Evolutionary conservation across 2,113 vertebrate genomes (phyloP).

Genomic region (Struthio camelus): DNA sequence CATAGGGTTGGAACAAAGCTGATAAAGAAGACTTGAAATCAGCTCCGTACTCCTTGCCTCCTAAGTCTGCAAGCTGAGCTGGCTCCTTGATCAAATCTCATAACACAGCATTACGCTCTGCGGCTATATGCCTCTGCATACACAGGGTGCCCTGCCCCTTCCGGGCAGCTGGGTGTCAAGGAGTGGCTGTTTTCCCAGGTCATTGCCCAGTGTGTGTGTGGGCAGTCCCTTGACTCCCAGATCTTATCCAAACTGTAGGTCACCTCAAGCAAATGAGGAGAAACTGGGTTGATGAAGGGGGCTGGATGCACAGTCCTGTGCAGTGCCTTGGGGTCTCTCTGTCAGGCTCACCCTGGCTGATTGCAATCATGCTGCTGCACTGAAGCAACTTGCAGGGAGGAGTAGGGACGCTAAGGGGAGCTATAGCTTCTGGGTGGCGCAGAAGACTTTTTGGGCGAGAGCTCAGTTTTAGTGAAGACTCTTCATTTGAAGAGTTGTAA

Average conservation of each 20-base stretch:
- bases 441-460: neutral
- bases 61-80: rapidly evolving
- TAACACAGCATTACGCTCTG: neutral
- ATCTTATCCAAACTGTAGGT: neutral
- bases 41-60: neutral
- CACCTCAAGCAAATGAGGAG: no score
- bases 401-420: neutral
- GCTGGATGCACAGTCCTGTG: neutral
- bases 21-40: neutral
- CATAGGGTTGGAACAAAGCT: neutral
- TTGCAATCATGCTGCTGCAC: neutral
- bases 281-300: no score
- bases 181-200: neutral
- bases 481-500: neutral
- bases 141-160: neutral
- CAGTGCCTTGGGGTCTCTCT: neutral
- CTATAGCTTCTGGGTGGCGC: neutral
- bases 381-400: neutral
- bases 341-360: neutral
- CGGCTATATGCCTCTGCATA: rapidly evolving
- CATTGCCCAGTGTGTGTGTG: rapidly evolving
- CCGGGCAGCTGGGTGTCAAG: no score
- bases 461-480: neutral
- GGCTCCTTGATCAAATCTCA: neutral
- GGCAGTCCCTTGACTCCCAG: neutral